Evolutionary conservation across 2,797 vertebrate species (phyloP).

Genomic region (Cyclura pinguis): DNA sequence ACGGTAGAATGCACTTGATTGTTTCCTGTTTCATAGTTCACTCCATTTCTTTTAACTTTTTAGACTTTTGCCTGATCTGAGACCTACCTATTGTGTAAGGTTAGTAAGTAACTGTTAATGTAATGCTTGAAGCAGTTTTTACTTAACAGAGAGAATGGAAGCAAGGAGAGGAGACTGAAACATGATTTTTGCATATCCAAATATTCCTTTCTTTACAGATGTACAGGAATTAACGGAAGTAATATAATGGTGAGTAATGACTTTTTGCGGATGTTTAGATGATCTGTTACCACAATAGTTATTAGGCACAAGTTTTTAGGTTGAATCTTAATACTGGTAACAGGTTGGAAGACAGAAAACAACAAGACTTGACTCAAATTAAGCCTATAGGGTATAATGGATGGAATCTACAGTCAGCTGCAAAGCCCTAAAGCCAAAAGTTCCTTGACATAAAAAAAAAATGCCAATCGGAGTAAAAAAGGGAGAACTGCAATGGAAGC

Average conservation of each 20-base stretch:
- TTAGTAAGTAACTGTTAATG: not conserved
- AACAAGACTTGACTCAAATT: not conserved
- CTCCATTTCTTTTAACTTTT: not conserved
- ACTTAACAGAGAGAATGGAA: not conserved
- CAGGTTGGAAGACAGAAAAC: not conserved
- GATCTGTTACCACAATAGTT: not conserved
- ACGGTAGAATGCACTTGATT: not conserved
- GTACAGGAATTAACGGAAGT: not conserved
- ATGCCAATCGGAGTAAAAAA: not conserved
- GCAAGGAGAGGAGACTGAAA: not conserved
- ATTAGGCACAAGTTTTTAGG: not conserved
- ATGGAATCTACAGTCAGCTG: not conserved
- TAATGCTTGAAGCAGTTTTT: not conserved
- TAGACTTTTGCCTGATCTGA: not conserved
- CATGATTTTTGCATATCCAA: not conserved
- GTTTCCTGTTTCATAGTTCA: slow-evolving; percentile 11
- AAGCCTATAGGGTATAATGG: not conserved
- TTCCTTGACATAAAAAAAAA: not conserved
- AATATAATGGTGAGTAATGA: not conserved
- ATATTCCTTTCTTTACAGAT: not conserved
- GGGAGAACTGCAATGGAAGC: not conserved
- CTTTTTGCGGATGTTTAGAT: not conserved
- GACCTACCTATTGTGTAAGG: not conserved
- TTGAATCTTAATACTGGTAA: not conserved
- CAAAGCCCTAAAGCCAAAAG: not conserved